Conservation (phyloP, 2,888 invertebrate genomes). For the Metopia argyrocephala region DNA sequence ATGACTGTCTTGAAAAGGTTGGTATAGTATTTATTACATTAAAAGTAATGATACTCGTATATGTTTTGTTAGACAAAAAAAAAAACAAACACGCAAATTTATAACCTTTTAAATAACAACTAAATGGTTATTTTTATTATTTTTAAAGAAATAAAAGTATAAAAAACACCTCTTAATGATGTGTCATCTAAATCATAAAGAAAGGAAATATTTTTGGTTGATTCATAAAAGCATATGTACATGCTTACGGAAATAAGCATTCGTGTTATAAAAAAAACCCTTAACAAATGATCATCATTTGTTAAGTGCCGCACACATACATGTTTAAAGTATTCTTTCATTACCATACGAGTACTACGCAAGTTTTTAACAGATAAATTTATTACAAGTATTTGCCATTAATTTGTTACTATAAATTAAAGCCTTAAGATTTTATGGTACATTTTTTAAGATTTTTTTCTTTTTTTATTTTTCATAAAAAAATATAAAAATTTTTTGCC, state of each 20-base stretch:
- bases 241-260: no score
- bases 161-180: slow-evolving; percentile 12
- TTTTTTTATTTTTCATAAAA: neutral
- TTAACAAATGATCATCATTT: neutral
- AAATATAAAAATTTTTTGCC: slow-evolving; percentile 21
- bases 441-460: neutral
- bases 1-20: slow-evolving; percentile 54
- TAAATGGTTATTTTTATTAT: slow-evolving; percentile 21
- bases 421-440: slow-evolving; percentile 14
- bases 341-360: no score
- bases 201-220: slow-evolving; percentile 9
- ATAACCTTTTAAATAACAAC: slow-evolving; percentile 22
- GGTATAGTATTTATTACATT: slow-evolving; percentile 39
- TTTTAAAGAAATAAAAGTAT: neutral
- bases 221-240: no score
- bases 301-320: no score
- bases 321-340: no score
- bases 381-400: slow-evolving; percentile 47
- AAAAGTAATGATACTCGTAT: neutral
- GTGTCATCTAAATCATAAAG: slow-evolving; percentile 49
- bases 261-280: neutral
- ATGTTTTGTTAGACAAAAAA: neutral
- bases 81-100: neutral
- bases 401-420: slow-evolving; percentile 41
- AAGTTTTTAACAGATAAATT: slow-evolving; percentile 12